Base-by-base conservation (phyloP, 2,113 vertebrate genomes). In the Carassius gibelio region DNA sequence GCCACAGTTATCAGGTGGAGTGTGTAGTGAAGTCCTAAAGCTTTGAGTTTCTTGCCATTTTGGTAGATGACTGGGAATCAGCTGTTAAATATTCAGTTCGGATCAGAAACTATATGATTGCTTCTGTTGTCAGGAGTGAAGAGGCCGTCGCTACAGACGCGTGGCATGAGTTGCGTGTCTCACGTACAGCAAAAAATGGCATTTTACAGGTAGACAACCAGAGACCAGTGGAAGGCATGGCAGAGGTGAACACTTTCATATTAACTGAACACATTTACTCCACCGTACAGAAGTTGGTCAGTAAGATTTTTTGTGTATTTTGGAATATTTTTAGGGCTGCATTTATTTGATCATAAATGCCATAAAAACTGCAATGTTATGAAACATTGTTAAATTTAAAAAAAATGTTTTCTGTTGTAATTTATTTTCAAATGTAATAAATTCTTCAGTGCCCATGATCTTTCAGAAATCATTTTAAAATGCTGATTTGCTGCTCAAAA, bases 141-240 rank as follows among this genome's bases (percentile, higher is more conserved):
- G 95, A 97, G 61, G 90, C 96, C 50, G 86, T 99, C 64, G 92
- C 87, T 69, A 89, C 98, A 82, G 94, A 96, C 59, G 90, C 93
- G 0, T 99, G 98, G 98, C 97, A 99, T 0, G 96, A 98, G 19
- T 9, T 98, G 52, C 94, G 90, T 55, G 96, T 97, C 13, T 98
- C 96, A 45, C 97, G 98, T 10, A 99, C 98, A 0, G 98, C 97
- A 0, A 99, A 96, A 92, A 98, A 96, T 4, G 98, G 97, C 0
- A 97, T 98, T 90, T 91, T 99, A 0, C 97, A 97, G 84, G 96
- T 99, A 91, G 98, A 99, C 88, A 94, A 93, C 71, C 98, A 99
- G 91, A 95, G 89, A 17, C 93, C 94, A 0, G 90, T 96, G 50
- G 96, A 98, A 90, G 97, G 96, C 26, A 97, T 96, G 89, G 94